Evolutionary conservation across 2,888 invertebrate species (phyloP), one percentile per base, ranked within the genome.

Genomic region (Cerastis leucographa): DNA sequence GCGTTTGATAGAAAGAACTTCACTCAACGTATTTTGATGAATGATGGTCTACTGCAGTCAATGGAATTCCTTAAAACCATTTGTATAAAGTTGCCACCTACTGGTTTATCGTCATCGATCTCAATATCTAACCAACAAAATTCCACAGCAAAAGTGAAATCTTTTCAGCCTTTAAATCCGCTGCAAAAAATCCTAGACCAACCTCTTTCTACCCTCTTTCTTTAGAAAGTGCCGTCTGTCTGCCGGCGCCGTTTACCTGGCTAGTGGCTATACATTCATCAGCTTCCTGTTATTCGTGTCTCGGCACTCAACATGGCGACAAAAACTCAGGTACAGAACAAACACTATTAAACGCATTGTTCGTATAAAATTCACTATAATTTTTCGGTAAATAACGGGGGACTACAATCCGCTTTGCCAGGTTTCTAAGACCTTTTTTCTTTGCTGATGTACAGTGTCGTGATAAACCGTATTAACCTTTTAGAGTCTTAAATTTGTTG

Each of bases 291-390:
- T 89, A 90, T 90, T 91, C 79, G 84, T 69, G 40, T 68, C 76
- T 70, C 69, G 66, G 56, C 56, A 80, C 80, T 84, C 62, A 61
- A 51, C 51, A 19, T 67, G 72, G 76, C 80, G 74, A 90, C 89
- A 93, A 92, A 92, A 91, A 92, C 88, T 86, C 89, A 88, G 91
- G 90, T 90, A 91, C 90, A 85, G 75, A 88, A 88, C 88, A 89
- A 91, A 92, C 86, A 90, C 76, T 82, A 87, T 89, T 88, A 88
- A 80, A 85, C 76, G 78, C 84, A 86, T 87, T 88, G 83, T 87
- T 83, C 85, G 84, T 78, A 79, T 78, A 80, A 81, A 87, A 86
- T 88, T 87, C 86, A 87, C 84, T 84, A 85, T 88, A 88, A 85
- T 84, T 89, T 90, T 90, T 89, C 87, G 88, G 89, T 87, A 88